Evolutionary conservation across 2,888 invertebrate genomes (phyloP).

Genomic region (Dasysyrphus tricinctus): DNA sequence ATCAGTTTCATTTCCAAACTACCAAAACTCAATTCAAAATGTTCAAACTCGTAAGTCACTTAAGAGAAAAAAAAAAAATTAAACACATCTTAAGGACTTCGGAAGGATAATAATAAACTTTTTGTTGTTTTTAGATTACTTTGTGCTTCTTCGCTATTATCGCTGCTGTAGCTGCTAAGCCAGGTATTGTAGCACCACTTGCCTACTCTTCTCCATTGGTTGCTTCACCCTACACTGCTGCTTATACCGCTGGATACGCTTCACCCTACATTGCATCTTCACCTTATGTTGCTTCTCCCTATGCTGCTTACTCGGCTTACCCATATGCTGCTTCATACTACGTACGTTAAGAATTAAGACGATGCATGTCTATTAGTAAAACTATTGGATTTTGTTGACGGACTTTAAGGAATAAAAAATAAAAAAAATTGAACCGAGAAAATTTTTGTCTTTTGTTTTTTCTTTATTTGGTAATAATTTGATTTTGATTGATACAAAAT

Average conservation of each 20-base stretch:
- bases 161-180: slow-evolving; percentile 60
- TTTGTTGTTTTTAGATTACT: slow-evolving; percentile 45
- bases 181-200: slow-evolving; percentile 51
- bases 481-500: no score
- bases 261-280: slow-evolving; percentile 60
- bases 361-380: no score
- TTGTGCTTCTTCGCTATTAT: slow-evolving; percentile 56
- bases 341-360: slow-evolving; percentile 24
- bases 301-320: slow-evolving; percentile 57
- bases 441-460: no score
- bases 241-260: slow-evolving; percentile 50
- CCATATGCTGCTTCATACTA: slow-evolving; percentile 51
- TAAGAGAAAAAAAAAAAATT: no score
- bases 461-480: no score
- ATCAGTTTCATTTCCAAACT: slow-evolving; percentile 49
- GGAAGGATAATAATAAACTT: no score
- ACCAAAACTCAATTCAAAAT: slow-evolving; percentile 40
- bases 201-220: slow-evolving; percentile 54
- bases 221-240: slow-evolving; percentile 55
- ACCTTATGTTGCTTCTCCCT: slow-evolving; percentile 56
- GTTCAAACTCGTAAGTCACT: slow-evolving; percentile 70
- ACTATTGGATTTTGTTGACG: no score
- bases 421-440: no score
- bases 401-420: background rate
- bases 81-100: no score